Percentiles rank a stretch among this genome's conserved stretches.
Conservation (phyloP, 2,797 vertebrate genomes). For the Brachymystax lenok region DNA sequence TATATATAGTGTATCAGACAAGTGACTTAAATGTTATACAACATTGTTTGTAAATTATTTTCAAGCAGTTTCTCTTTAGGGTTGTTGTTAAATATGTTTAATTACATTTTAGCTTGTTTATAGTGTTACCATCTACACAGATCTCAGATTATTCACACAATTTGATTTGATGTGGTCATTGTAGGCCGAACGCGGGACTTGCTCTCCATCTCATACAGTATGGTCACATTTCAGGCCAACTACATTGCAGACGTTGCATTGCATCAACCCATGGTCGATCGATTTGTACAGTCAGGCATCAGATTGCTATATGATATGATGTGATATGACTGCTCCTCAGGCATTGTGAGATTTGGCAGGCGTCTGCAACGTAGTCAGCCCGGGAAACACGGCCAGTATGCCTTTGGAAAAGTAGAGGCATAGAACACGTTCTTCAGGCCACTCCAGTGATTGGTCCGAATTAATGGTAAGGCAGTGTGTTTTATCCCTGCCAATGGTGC, state of each 20-base stretch:
- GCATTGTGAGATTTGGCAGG: background rate
- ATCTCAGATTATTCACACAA: background rate
- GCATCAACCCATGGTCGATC: background rate
- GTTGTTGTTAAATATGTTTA: background rate
- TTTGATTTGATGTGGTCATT: constrained; percentile 4
- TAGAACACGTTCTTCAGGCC: background rate
- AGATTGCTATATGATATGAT: background rate
- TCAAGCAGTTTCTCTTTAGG: background rate
- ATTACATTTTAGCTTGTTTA: constrained; percentile 1
- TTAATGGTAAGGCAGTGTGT: constrained; percentile 39
- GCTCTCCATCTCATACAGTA: background rate
- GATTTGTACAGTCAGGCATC: background rate
- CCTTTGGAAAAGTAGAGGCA: background rate
- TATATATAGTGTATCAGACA: background rate
- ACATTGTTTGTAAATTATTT: background rate
- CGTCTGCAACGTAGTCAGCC: background rate
- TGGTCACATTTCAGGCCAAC: background rate
- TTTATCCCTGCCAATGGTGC: constrained; percentile 41
- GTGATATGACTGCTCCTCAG: no score
- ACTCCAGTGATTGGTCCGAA: constrained; percentile 15
- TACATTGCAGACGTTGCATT: background rate
- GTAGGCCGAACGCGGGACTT: background rate
- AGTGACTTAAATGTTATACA: constrained; percentile 11
- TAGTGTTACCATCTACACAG: background rate
- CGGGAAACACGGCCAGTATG: background rate